phyloP scores from a whole-genome alignment of 2,888 invertebrate genomes.

The Plebejus anna region DNA sequence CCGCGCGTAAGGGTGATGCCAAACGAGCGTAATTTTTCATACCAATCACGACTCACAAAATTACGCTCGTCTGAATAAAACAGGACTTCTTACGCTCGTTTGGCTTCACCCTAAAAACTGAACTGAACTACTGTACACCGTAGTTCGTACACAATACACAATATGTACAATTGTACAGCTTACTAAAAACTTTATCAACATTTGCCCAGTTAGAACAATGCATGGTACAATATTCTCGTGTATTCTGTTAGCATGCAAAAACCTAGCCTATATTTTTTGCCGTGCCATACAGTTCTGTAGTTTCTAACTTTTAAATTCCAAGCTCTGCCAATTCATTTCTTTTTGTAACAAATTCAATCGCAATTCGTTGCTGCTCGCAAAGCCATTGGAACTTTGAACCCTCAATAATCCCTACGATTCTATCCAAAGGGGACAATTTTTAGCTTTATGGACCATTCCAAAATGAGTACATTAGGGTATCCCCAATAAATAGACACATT shows the following conservation, averaged over 20 bases:
- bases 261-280: background rate
- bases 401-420: background rate
- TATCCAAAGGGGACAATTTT: background rate
- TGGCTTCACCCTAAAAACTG: no score
- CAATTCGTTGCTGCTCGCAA: background rate
- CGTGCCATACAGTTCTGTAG: background rate
- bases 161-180: background rate
- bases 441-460: background rate
- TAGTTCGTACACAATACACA: no score
- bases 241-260: no score
- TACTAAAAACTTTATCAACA: background rate
- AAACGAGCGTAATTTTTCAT: no score
- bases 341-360: background rate
- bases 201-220: no score
- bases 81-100: no score
- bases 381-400: background rate
- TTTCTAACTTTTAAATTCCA: background rate
- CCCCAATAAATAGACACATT: background rate
- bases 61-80: no score
- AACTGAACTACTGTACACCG: no score
- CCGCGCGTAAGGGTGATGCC: no score
- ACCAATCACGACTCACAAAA: no score
- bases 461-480: background rate
- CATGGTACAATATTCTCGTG: no score
- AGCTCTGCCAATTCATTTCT: no score